Evolutionary conservation across 2,888 invertebrate genomes (phyloP).

Genomic region (Cryptosula pallasiana): DNA sequence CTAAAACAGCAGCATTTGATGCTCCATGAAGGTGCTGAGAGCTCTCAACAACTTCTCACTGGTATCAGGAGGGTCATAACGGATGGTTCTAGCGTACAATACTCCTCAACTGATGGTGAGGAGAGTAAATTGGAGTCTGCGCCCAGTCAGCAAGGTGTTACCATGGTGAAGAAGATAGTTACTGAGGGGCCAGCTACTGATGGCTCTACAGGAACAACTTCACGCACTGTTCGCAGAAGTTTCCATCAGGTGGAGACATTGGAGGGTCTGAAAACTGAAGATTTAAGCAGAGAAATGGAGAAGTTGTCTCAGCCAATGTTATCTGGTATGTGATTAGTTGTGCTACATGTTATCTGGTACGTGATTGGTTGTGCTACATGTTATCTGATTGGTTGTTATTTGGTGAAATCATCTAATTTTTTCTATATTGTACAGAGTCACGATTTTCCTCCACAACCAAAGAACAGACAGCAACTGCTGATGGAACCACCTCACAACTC

Average conservation of each 20-base stretch:
- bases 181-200: constrained; percentile 1
- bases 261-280: constrained; percentile 18
- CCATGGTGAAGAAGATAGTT: not conserved
- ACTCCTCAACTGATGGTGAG: not conserved
- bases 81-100: not conserved
- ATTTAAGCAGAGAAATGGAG: constrained; percentile 1
- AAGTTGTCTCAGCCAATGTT: constrained; percentile 8
- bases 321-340: not conserved
- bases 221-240: not conserved
- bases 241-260: constrained; percentile 7
- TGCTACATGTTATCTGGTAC: not conserved
- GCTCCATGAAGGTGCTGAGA: not conserved
- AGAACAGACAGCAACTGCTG: too few species aligned
- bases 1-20: not conserved
- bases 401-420: too few species aligned
- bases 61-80: not conserved
- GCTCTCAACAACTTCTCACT: not conserved
- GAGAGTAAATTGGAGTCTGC: not conserved
- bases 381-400: not conserved
- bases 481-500: too few species aligned
- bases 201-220: not conserved
- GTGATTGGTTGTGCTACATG: not conserved
- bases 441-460: too few species aligned
- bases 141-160: not conserved
- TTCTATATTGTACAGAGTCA: too few species aligned